Percentiles rank a stretch among this genome's conserved stretches.
Evolutionary conservation across 2,113 vertebrate genomes (phyloP).

Genomic region (Hippoglossus stenolepis): DNA sequence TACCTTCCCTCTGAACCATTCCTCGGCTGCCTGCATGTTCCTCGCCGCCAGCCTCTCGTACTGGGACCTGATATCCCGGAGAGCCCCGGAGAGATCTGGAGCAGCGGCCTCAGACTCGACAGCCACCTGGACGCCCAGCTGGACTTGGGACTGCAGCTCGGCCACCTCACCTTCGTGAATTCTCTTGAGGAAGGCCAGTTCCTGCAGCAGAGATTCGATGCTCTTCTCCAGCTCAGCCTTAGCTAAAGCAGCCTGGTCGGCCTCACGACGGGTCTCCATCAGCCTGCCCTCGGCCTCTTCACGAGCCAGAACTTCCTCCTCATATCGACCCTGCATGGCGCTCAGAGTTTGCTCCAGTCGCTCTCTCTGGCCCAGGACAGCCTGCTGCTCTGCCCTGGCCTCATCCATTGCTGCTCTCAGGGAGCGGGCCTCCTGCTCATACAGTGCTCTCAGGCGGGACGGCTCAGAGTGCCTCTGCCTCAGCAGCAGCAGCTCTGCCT

Average conservation of each 20-base stretch:
- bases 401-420: constrained; percentile 81
- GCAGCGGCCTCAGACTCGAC: constrained; percentile 72
- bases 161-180: constrained; percentile 75
- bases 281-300: constrained; percentile 81
- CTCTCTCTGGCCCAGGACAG: constrained; percentile 76
- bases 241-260: constrained; percentile 73
- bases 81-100: constrained; percentile 75
- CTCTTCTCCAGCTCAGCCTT: constrained; percentile 79
- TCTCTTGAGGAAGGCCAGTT: constrained; percentile 80
- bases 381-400: constrained; percentile 80
- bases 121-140: constrained; percentile 73
- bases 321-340: constrained; percentile 70
- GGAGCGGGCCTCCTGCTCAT: constrained; percentile 77
- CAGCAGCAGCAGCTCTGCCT: constrained; percentile 68
- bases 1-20: constrained; percentile 84
- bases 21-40: constrained; percentile 84
- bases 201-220: constrained; percentile 69
- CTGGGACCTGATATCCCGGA: constrained; percentile 74
- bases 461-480: constrained; percentile 88
- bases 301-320: constrained; percentile 71
- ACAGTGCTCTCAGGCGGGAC: constrained; percentile 81
- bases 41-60: constrained; percentile 81
- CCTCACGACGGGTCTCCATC: constrained; percentile 79
- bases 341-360: constrained; percentile 73
- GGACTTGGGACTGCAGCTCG: constrained; percentile 80